Conservation (phyloP, 2,797 vertebrate species). For the Morelia viridis region DNA sequence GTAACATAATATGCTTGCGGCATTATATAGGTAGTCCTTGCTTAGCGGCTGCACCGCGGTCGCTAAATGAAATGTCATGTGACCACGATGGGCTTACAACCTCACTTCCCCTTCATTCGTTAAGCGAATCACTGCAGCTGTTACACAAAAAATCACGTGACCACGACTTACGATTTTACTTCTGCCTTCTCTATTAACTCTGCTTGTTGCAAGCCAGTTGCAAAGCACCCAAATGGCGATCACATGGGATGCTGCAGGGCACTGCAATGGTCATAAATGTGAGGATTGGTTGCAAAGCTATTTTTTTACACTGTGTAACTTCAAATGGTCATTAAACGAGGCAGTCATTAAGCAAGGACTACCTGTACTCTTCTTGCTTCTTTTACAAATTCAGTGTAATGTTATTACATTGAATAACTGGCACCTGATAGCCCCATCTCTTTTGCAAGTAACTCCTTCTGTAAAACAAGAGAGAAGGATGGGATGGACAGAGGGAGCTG, state of each 20-base stretch:
- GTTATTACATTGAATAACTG: not conserved
- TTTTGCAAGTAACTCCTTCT: not conserved
- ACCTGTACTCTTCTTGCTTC: not conserved
- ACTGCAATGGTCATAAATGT: not conserved
- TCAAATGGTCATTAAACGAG: not conserved
- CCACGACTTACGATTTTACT: not conserved
- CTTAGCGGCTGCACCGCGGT: not conserved
- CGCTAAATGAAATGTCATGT: not conserved
- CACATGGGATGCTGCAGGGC: too few relatives aligned
- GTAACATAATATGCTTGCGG: not conserved
- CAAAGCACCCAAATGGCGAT: not conserved
- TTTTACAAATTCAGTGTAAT: too few relatives aligned
- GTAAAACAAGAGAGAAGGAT: not conserved
- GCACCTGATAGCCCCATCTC: not conserved
- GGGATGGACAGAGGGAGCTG: not conserved
- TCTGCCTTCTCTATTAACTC: too few relatives aligned
- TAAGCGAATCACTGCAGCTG: not conserved
- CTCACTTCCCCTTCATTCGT: not conserved
- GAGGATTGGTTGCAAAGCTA: not conserved
- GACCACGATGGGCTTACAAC: not conserved
- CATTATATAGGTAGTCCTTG: not conserved
- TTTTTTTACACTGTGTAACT: not conserved
- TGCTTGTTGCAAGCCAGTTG: not conserved
- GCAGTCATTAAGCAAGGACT: not conserved
- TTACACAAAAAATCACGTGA: not conserved